Conservation (phyloP, 2,113 vertebrate species). For the pig (Sus scrofa) region DNA sequence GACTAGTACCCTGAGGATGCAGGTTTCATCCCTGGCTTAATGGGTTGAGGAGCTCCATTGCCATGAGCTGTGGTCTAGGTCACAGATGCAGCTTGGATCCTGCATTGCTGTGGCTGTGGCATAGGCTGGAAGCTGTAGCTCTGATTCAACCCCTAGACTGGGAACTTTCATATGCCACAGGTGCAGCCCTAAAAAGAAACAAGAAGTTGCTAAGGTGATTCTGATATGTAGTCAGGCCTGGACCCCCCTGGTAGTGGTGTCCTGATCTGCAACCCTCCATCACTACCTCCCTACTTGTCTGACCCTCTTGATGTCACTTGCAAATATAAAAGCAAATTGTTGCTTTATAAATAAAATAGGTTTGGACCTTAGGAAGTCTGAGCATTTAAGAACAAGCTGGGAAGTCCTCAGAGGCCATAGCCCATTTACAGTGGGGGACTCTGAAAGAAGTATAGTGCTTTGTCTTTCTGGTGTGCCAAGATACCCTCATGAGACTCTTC, state of each 20-base stretch:
- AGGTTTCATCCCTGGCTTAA: too few relatives aligned
- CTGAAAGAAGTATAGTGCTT: accelerated
- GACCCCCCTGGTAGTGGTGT: accelerated
- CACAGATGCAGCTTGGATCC: too few relatives aligned
- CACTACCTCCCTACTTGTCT: not conserved
- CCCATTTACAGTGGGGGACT: not conserved
- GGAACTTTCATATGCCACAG: too few relatives aligned
- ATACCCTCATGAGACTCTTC: conserved; percentile 39
- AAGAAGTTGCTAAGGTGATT: not conserved
- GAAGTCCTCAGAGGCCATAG: not conserved
- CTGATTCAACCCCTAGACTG: too few relatives aligned
- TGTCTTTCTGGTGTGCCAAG: not conserved
- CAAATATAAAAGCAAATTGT: not conserved
- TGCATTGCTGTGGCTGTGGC: too few relatives aligned
- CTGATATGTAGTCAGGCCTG: not conserved
- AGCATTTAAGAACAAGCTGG: accelerated
- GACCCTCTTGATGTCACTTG: not conserved
- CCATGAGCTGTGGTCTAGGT: too few relatives aligned
- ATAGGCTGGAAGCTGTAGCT: too few relatives aligned
- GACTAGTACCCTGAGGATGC: too few relatives aligned
- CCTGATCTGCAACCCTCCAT: too few relatives aligned
- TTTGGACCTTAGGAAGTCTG: too few relatives aligned
- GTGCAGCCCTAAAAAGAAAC: too few relatives aligned
- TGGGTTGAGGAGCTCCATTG: too few relatives aligned
- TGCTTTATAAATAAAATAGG: not conserved